Percentiles rank a stretch among this genome's conserved stretches.
phyloP scores from a whole-genome alignment of 2,113 vertebrate species.

The Solea senegalensis region DNA sequence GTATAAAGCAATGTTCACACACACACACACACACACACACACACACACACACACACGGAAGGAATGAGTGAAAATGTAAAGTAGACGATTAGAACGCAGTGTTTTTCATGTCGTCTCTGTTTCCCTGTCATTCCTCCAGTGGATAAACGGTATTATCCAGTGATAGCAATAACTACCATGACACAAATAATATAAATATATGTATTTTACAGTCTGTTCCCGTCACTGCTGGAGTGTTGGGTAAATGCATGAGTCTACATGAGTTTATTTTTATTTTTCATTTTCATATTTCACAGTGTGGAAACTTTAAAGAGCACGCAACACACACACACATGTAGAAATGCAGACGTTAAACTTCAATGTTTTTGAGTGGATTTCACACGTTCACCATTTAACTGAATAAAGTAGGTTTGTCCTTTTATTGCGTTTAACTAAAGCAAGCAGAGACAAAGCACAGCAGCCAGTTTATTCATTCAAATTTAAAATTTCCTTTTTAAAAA shows the following conservation, averaged over 20 bases:
- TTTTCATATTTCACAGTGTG: slow-evolving; percentile 26
- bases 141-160: slow-evolving; percentile 79
- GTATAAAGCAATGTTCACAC: neutral
- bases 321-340: slow-evolving; percentile 14
- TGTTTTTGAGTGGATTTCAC: neutral
- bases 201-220: slow-evolving; percentile 20
- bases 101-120: neutral
- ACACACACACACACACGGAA: neutral
- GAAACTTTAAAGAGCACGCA: slow-evolving; percentile 50
- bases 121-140: slow-evolving; percentile 54
- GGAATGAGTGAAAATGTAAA: slow-evolving; percentile 2
- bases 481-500: too few species aligned
- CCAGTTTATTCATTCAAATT: too few species aligned
- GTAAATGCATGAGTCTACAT: slow-evolving; percentile 58
- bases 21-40: neutral
- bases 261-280: slow-evolving; percentile 18
- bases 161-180: slow-evolving; percentile 79
- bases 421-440: too few species aligned
- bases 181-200: slow-evolving; percentile 23
- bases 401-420: too few species aligned
- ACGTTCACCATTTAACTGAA: too few species aligned
- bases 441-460: too few species aligned
- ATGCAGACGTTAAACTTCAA: too few species aligned
- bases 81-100: slow-evolving; percentile 33
- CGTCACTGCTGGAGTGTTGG: slow-evolving; percentile 14